A percentile compares a stretch with the other conserved stretches of the same genome.
phyloP scores from a whole-genome alignment of 1,140 invertebrate species.

The Muscidifurax raptorellus region DNA sequence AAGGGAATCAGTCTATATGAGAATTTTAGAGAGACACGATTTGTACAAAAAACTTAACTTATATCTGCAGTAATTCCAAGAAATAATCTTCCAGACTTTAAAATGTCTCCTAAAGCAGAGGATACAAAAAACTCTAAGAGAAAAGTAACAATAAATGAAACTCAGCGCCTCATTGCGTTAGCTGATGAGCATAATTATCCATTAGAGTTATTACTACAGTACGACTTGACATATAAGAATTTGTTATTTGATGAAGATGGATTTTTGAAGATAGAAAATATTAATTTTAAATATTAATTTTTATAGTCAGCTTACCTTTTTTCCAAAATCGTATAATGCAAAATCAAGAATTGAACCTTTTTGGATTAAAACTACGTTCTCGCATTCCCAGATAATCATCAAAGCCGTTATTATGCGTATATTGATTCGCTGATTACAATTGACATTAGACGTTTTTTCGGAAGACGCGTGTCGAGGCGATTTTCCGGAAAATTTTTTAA shows the following conservation, averaged over 20 bases:
- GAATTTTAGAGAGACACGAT: neutral
- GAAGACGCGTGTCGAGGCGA: no score
- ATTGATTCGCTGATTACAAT: no score
- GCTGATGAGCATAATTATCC: neutral
- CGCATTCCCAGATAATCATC: no score
- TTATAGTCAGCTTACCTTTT: no score
- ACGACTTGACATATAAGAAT: slow-evolving; percentile 3
- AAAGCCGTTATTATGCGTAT: no score
- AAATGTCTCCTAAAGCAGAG: neutral
- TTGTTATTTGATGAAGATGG: slow-evolving; percentile 2
- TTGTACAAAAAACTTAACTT: neutral
- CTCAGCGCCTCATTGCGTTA: neutral
- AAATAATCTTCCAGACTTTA: slow-evolving; percentile 15
- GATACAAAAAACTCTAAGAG: neutral
- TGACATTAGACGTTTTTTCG: no score
- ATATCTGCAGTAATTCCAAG: neutral
- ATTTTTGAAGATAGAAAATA: slow-evolving; percentile 9
- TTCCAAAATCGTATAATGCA: no score
- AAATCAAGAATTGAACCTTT: no score
- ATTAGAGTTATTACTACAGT: neutral
- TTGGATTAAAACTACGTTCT: no score
- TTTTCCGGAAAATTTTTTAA: no score
- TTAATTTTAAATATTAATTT: no score
- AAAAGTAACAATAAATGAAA: slow-evolving; percentile 8
- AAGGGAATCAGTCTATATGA: neutral